These are phyloP conservation scores for Anadara kagoshimensis DNA, from an alignment of 1,140 invertebrate species.

Conservation along the genomic window DNA sequence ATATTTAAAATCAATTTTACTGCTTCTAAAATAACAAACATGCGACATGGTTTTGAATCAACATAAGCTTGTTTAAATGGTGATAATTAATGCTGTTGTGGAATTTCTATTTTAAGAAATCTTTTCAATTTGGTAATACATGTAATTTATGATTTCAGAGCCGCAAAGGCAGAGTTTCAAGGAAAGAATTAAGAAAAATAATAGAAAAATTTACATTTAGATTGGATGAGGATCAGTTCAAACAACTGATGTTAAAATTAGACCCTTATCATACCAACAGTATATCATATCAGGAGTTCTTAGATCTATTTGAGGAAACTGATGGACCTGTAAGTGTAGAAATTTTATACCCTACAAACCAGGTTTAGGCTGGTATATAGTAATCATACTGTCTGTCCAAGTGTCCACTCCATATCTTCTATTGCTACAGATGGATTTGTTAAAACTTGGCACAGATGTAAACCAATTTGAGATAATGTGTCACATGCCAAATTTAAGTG, in stretches of 20 bases:
- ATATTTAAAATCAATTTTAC: too few relatives aligned
- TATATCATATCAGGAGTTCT: constrained; percentile 68
- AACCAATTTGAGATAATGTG: too few relatives aligned
- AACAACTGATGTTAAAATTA: constrained; percentile 63
- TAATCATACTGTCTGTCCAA: too few relatives aligned
- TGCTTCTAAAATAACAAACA: too few relatives aligned
- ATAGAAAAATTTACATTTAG: constrained; percentile 67
- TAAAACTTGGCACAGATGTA: too few relatives aligned
- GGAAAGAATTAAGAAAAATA: constrained; percentile 63
- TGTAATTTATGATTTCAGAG: constrained; percentile 50
- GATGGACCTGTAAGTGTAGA: constrained; percentile 16
- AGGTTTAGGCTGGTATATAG: too few relatives aligned
- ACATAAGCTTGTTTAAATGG: neutral
- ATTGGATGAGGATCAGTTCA: constrained; percentile 65
- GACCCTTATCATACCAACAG: constrained; percentile 61
- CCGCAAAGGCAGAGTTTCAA: constrained; percentile 64
- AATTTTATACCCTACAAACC: too few relatives aligned
- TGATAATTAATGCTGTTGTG: neutral
- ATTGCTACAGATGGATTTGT: too few relatives aligned
- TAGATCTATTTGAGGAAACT: constrained; percentile 68
- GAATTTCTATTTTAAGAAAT: neutral
- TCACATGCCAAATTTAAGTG: too few relatives aligned
- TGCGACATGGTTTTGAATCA: neutral
- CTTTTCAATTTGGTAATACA: neutral
- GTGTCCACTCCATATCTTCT: too few relatives aligned